Evolutionary conservation across 2,888 invertebrate species (phyloP).

Genomic region (Crossocerus cetratus): DNA sequence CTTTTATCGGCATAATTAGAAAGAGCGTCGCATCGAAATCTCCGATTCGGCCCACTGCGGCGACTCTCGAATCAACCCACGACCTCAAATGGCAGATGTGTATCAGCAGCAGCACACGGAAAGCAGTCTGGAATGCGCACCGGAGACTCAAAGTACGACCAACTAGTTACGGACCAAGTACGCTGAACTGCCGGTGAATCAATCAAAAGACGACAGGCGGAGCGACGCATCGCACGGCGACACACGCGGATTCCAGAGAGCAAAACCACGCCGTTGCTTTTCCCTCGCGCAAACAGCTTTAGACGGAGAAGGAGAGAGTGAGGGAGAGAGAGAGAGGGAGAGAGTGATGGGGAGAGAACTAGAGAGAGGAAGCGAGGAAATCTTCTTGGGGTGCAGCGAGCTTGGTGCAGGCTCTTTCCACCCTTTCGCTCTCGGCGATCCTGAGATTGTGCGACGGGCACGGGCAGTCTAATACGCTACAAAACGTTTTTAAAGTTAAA

Average conservation of each 20-base stretch:
- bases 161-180: constrained; percentile 63
- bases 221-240: constrained; percentile 37
- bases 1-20: not conserved
- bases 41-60: constrained; percentile 17
- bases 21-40: constrained; percentile 19
- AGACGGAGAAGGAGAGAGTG: not conserved
- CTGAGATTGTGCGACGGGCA: constrained; percentile 19
- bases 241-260: not conserved
- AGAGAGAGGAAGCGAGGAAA: not conserved
- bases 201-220: constrained; percentile 33
- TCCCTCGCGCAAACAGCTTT: not conserved
- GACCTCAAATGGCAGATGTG: no score
- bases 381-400: not conserved
- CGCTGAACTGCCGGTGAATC: constrained; percentile 57
- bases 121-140: constrained; percentile 44
- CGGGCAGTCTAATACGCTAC: constrained; percentile 46
- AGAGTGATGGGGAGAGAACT: not conserved
- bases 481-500: constrained; percentile 50
- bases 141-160: constrained; percentile 61
- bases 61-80: constrained; percentile 48
- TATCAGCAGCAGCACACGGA: constrained; percentile 37
- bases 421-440: constrained; percentile 19
- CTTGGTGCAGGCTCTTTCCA: not conserved
- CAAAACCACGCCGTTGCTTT: no score
- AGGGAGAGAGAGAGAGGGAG: not conserved